Base-by-base conservation (phyloP, 2,888 invertebrate species). In the Zaprionus lineosus region DNA sequence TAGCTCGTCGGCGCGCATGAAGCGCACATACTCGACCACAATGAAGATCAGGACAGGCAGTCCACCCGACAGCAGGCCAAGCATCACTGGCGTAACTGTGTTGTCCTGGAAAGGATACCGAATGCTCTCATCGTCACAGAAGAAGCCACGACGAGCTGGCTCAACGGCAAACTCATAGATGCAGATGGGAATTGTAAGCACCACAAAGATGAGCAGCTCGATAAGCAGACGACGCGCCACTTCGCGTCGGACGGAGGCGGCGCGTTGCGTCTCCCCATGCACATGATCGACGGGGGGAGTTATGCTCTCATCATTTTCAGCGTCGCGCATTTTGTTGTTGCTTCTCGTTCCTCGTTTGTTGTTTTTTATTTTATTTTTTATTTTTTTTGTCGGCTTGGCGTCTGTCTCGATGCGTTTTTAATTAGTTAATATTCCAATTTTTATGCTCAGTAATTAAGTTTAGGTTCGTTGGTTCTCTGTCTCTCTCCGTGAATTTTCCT, bases 41-140 rank as follows among this genome's bases (percentile, higher is more conserved):
- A 73, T 8, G 1, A 88, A 33, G 4, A 87, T 41, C 0, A 77
- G 15, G 0, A 68, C 1, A 0, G 88, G 77, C 8, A 85, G 41
- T 0, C 57, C 34, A 0, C 58, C 74, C 0, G 69, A 9, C 1
- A 88, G 51, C 7, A 88, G 19, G 0, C 68, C 84, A 31, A 88
- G 57, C 69, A 70, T 63, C 6, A 79, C 56, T 0, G 74, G 58
- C 0, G 76, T 84, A 7, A 88, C 59, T 0, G 88, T 88, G 11
- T 86, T 88, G 0, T 48, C 59, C 7, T 29, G 62, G 36, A 79
- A 88, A 7, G 88, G 88, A 47, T 88, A 88, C 0, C 73, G 72
- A 29, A 88, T 82, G 9, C 70, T 76, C 56, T 88, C 87, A 34
- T 88, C 88, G 29, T 78, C 72, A 46, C 88, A 88, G 55, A 88